phyloP scores from a whole-genome alignment of 2,888 invertebrate species.

The Melolontha melolontha region DNA sequence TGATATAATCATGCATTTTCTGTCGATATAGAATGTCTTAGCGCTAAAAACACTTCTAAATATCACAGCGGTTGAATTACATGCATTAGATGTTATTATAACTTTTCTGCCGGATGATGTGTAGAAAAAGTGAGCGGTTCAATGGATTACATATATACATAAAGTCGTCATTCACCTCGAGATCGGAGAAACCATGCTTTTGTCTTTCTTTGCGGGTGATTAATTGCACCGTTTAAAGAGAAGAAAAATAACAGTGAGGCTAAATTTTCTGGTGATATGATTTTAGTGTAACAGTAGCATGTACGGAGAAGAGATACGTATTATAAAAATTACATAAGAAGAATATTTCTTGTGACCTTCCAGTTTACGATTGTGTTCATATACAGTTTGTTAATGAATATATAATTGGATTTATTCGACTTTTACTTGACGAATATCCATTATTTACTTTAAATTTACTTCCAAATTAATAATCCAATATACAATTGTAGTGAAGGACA shows the following conservation, averaged over 20 bases:
- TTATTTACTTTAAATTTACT: too few species aligned
- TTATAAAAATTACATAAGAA: conserved; percentile 4
- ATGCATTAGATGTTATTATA: conserved; percentile 31
- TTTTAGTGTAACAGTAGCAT: neutral
- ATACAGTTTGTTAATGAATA: too few species aligned
- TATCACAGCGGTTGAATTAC: conserved; percentile 33
- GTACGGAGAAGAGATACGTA: conserved; percentile 10
- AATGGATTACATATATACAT: neutral
- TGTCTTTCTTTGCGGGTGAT: conserved; percentile 20
- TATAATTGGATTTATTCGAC: too few species aligned
- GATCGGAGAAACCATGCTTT: conserved; percentile 13
- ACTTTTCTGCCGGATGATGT: conserved; percentile 12
- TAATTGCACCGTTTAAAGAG: conserved; percentile 23
- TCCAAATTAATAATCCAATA: too few species aligned
- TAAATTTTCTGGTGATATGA: conserved; percentile 6
- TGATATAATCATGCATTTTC: conserved; percentile 30
- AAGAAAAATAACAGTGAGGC: conserved; percentile 14
- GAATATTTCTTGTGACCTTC: conserved; percentile 14
- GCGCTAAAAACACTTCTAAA: conserved; percentile 30
- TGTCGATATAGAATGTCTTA: conserved; percentile 35
- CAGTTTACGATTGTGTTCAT: conserved; percentile 2
- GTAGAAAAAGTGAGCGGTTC: conserved; percentile 14
- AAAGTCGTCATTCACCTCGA: conserved; percentile 23
- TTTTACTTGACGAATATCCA: too few species aligned
- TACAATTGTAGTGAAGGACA: too few species aligned